phyloP scores from a whole-genome alignment of 2,888 invertebrate genomes.

The Hypomecis atomaria region DNA sequence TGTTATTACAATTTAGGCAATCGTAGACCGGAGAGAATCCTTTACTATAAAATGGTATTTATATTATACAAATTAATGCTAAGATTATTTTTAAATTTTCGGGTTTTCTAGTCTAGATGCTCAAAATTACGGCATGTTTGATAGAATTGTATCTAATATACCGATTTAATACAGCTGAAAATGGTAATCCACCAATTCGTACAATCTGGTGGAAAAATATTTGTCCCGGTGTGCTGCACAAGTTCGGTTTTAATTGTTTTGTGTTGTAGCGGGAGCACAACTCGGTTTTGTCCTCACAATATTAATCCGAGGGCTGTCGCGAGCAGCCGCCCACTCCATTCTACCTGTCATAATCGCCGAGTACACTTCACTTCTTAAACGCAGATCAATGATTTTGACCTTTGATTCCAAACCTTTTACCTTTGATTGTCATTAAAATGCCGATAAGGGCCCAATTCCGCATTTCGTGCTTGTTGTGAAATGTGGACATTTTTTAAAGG shows the following conservation, averaged over 20 bases:
- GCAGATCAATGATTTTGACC: constrained; percentile 46
- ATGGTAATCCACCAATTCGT: too few relatives aligned
- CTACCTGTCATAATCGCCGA: constrained; percentile 45
- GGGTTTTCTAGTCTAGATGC: too few relatives aligned
- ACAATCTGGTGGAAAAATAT: background rate
- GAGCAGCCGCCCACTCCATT: constrained; percentile 35
- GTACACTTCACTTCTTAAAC: constrained; percentile 44
- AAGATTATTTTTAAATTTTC: too few relatives aligned
- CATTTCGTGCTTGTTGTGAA: background rate
- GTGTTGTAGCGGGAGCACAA: constrained; percentile 42
- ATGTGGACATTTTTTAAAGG: too few relatives aligned
- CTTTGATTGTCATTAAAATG: constrained; percentile 28
- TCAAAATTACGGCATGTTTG: too few relatives aligned
- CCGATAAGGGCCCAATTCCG: background rate
- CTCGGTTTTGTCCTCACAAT: constrained; percentile 46
- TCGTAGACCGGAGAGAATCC: too few relatives aligned
- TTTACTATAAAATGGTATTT: too few relatives aligned
- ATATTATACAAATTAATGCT: too few relatives aligned
- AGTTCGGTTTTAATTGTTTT: constrained; percentile 44
- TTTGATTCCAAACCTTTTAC: constrained; percentile 44
- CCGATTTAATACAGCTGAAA: too few relatives aligned
- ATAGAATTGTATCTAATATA: too few relatives aligned
- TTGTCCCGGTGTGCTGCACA: constrained; percentile 16
- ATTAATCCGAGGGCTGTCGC: constrained; percentile 46
- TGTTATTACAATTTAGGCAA: too few relatives aligned